These are phyloP conservation scores for Pteropus rufus DNA, from an alignment of 2,797 vertebrate species.

Conservation along the genomic window DNA sequence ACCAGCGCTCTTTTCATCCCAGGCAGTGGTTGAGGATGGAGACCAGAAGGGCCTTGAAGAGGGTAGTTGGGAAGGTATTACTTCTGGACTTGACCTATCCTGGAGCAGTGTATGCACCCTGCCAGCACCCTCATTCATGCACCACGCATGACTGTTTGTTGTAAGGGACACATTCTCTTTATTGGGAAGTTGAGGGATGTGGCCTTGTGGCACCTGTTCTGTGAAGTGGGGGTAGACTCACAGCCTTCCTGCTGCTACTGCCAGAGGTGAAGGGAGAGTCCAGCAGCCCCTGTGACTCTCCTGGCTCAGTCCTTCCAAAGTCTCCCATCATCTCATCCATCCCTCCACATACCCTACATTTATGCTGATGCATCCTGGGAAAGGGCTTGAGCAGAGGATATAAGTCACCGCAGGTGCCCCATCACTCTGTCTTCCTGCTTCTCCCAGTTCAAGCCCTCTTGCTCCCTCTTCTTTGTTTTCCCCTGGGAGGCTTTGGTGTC, in stretches of 20 bases:
- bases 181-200: not conserved
- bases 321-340: not conserved
- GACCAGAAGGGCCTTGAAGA: not conserved
- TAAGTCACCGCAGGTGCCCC: not conserved
- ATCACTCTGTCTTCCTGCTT: slow-evolving; percentile 11
- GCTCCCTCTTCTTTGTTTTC: not conserved
- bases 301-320: not conserved
- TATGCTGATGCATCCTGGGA: slow-evolving; percentile 23
- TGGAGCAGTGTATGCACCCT: not conserved
- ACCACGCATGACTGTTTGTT: not conserved
- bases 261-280: not conserved
- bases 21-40: not conserved
- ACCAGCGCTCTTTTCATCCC: not conserved
- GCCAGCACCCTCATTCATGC: not conserved
- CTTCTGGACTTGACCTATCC: not conserved
- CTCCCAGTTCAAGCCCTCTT: not conserved
- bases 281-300: not conserved
- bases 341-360: not conserved
- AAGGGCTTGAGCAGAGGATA: slow-evolving; percentile 43
- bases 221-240: not conserved
- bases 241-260: not conserved
- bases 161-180: not conserved
- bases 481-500: not conserved
- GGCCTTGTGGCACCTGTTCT: not conserved
- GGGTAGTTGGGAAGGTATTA: not conserved